These are phyloP conservation scores for Lycophotia porphyrea DNA, from an alignment of 2,888 invertebrate genomes.

Conservation along the genomic window DNA sequence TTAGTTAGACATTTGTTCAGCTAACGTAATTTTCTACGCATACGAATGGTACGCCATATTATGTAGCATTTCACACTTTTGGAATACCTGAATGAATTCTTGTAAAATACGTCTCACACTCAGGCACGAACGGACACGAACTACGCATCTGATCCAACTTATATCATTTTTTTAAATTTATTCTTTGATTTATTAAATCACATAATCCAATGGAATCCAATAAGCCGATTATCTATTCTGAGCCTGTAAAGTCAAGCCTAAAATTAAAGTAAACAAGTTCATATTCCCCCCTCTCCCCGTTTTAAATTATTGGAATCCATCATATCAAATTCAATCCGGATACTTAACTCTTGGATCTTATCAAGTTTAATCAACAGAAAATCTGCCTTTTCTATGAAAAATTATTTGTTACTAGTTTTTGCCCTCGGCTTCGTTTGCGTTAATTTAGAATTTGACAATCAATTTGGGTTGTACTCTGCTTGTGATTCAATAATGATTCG, in stretches of 20 bases:
- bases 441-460: too few species aligned
- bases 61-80: not conserved
- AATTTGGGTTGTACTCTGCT: too few species aligned
- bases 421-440: too few species aligned
- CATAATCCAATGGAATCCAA: not conserved
- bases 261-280: slow-evolving; percentile 3
- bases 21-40: not conserved
- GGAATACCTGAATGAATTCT: not conserved
- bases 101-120: too few species aligned
- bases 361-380: not conserved
- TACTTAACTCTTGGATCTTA: not conserved
- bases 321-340: not conserved
- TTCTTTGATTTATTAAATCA: not conserved
- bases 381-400: not conserved
- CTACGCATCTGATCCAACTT: too few species aligned
- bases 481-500: too few species aligned
- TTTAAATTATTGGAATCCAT: not conserved
- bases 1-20: not conserved
- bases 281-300: too few species aligned
- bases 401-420: not conserved
- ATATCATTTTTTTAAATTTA: not conserved
- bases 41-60: not conserved
- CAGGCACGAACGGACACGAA: too few species aligned
- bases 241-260: not conserved
- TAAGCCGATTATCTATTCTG: not conserved